Evolutionary conservation across 2,113 vertebrate species (phyloP).

Genomic region (Rhinogobius similis): DNA sequence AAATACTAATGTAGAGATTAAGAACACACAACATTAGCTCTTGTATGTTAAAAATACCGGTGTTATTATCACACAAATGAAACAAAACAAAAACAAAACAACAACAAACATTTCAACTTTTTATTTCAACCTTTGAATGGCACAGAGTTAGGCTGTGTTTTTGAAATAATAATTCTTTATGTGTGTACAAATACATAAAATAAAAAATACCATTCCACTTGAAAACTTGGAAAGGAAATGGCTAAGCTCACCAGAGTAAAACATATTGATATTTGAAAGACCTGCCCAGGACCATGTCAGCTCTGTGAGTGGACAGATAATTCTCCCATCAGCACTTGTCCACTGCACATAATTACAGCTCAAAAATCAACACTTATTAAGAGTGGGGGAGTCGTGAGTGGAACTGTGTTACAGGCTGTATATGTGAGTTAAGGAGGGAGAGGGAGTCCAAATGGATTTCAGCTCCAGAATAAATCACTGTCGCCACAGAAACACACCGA

Average conservation of each 20-base stretch:
- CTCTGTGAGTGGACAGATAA: conserved; percentile 54
- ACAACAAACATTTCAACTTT: no score
- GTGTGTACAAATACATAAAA: neutral
- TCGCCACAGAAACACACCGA: conserved; percentile 77
- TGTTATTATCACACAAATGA: conserved; percentile 68
- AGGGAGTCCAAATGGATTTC: conserved; percentile 76
- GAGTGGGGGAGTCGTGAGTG: conserved; percentile 37
- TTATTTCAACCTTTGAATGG: no score
- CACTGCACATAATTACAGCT: conserved; percentile 50
- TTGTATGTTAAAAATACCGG: conserved; percentile 61
- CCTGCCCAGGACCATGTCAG: conserved; percentile 48
- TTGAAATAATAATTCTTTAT: neutral
- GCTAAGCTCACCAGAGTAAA: conserved; percentile 30
- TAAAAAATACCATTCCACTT: neutral
- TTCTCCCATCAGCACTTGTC: conserved; percentile 57
- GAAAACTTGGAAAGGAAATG: conserved; percentile 22
- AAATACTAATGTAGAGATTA: no score
- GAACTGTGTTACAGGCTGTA: conserved; percentile 26
- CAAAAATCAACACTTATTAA: conserved; percentile 57
- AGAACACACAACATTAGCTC: conserved; percentile 59
- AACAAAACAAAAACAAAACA: conserved; percentile 61
- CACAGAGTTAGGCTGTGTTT: neutral
- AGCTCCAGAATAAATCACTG: conserved; percentile 82
- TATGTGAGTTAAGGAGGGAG: conserved; percentile 30
- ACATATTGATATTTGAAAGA: conserved; percentile 47